Conservation (phyloP, 2,113 vertebrate species). For the Eulemur rufifrons region DNA sequence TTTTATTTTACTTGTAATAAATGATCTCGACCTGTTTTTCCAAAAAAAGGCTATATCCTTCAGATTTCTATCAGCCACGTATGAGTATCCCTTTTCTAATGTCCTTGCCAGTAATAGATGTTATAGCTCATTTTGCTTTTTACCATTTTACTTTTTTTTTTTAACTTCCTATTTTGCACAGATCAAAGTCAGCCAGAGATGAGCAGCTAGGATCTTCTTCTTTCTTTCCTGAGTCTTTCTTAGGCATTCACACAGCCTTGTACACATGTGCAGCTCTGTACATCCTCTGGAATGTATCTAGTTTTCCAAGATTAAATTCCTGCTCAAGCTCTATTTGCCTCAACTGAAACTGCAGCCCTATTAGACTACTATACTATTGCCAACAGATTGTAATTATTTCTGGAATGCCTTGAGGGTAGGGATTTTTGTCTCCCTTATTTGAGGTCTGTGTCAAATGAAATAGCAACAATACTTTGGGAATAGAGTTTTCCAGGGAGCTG, state of each 20-base stretch:
- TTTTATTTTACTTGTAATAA: background rate
- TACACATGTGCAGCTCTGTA: background rate
- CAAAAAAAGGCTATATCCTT: background rate
- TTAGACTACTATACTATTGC: background rate
- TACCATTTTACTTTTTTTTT: background rate
- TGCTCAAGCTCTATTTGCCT: background rate
- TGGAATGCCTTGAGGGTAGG: background rate
- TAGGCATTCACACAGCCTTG: background rate
- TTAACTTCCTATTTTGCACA: background rate
- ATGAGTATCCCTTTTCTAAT: background rate
- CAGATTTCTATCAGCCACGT: background rate
- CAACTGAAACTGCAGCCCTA: background rate
- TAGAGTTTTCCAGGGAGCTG: constrained; percentile 12
- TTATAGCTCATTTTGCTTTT: background rate
- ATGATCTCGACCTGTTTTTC: background rate
- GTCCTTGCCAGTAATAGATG: background rate
- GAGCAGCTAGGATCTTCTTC: background rate
- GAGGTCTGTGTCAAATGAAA: background rate
- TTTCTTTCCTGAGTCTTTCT: background rate
- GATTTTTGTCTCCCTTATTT: background rate
- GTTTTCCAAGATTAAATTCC: background rate
- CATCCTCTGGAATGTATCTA: background rate
- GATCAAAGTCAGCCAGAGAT: background rate
- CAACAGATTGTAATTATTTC: background rate
- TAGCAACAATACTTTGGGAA: background rate